Evolutionary conservation across 1,140 invertebrate genomes (phyloP), one percentile per base, ranked within the genome.

Genomic region (Pseudomyrmex flavicornis): DNA sequence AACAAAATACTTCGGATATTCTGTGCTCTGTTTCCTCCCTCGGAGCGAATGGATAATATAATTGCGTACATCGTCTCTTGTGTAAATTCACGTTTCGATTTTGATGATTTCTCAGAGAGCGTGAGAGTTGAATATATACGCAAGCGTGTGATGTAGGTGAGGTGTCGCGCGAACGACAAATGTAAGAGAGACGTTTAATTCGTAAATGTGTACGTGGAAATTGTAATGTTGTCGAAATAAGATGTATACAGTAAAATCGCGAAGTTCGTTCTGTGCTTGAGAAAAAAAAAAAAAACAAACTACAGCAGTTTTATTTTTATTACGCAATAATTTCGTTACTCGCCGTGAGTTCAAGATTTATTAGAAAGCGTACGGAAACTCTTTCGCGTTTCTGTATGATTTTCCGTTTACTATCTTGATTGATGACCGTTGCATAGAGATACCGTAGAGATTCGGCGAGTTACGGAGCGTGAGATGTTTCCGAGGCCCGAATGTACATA

Each of bases 41-140:
- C 73, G 58, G 58, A 61, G 59, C 46, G 62, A 69, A 52, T 61
- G 75, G 46, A 22, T 50, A 35, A 35, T 35, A 35, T 35, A 35
- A 7, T 35, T n/a, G 12, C n/a, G 44, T 54, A 63, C 83, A 74
- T 79, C 82, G 63, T 80, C 86, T 88, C 74, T 58, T 80, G 77
- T 76, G 61, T 35, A 35, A 35, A 35, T 35, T 35, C 35, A 5
- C 35, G 5, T 82, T 50, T 50, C 20, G 68, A 56, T 73, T 50
- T 54, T 66, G 20, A 35, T 69, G n/a, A 69, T 74, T 26, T 61
- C 61, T 73, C 52, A 20, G 17, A 20, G 15, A 9, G 44, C 22
- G 9, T 15, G 26, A 44, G 35, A 1, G 48, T 35, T 7, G 35
- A 48, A 17, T 0, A n/a, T n/a, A 61, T 3, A 44, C 26, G 20